A percentile compares a stretch with the other conserved stretches of the same genome.
Evolutionary conservation across 2,888 invertebrate species (phyloP).

Genomic region (Drosophila fulvimacula): DNA sequence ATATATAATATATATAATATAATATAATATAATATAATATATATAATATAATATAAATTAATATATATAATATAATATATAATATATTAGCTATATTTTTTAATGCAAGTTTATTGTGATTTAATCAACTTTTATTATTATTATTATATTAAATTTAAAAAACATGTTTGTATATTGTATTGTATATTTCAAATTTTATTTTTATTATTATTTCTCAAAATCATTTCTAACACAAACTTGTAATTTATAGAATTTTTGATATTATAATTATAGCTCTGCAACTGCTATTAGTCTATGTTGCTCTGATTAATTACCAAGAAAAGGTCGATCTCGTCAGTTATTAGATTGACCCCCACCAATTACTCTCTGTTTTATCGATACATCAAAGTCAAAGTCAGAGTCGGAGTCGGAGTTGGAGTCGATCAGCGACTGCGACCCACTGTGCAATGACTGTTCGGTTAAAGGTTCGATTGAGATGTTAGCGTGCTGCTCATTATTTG

Average conservation of each 20-base stretch:
- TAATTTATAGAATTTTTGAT: neutral
- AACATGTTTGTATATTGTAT: too few relatives aligned
- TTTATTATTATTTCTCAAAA: neutral
- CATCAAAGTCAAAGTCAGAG: slow-evolving; percentile 10
- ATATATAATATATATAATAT: too few relatives aligned
- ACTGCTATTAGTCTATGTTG: neutral
- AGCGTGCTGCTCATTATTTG: slow-evolving; percentile 74
- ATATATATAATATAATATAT: too few relatives aligned
- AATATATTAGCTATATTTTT: too few relatives aligned
- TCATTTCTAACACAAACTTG: neutral
- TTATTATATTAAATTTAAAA: too few relatives aligned
- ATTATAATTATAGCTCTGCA: neutral
- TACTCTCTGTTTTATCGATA: neutral
- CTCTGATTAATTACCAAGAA: neutral
- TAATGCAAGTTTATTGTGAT: too few relatives aligned
- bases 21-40: too few relatives aligned
- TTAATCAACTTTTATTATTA: too few relatives aligned
- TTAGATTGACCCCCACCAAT: neutral
- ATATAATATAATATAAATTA: too few relatives aligned
- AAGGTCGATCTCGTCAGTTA: neutral
- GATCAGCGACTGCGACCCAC: slow-evolving; percentile 37
- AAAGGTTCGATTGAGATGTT: slow-evolving; percentile 75
- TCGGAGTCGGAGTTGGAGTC: neutral
- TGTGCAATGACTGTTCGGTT: slow-evolving; percentile 65
- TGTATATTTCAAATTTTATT: too few relatives aligned